Conservation (phyloP, 2,113 vertebrate species). For the Crypturellus undulatus region DNA sequence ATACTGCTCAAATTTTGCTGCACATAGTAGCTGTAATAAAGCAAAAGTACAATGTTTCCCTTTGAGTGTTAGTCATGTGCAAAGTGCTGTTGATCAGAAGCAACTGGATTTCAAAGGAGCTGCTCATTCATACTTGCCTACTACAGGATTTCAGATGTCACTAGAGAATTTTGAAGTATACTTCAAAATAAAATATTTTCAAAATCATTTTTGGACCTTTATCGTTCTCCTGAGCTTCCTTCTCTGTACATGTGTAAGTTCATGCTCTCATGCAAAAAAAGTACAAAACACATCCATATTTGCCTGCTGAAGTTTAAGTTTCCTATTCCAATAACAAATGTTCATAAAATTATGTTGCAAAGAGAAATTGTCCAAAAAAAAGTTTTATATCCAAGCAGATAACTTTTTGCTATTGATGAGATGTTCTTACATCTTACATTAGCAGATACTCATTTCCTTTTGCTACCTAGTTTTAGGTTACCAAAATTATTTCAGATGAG, state of each 20-base stretch:
- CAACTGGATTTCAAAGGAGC: not conserved
- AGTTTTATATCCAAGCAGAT: not conserved
- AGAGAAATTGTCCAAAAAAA: not conserved
- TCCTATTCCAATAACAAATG: not conserved
- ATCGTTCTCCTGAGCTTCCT: not conserved
- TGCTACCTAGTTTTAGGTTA: not conserved
- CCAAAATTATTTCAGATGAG: not conserved
- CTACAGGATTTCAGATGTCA: not conserved
- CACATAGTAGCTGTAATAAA: not conserved
- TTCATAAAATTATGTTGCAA: not conserved
- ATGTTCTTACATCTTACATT: not conserved
- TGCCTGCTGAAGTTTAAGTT: not conserved
- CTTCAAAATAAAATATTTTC: not conserved
- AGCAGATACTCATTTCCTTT: not conserved
- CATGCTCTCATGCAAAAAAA: not conserved
- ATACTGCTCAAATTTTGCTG: not conserved
- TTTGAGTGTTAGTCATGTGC: not conserved
- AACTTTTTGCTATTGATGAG: not conserved
- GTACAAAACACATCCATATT: accelerated
- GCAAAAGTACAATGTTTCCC: not conserved
- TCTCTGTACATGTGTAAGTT: not conserved
- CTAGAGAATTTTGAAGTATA: not conserved
- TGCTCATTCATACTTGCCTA: not conserved
- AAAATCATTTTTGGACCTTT: not conserved
- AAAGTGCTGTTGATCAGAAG: not conserved